Conservation (phyloP, 2,888 invertebrate genomes). For the Criorhina ranunculi region DNA sequence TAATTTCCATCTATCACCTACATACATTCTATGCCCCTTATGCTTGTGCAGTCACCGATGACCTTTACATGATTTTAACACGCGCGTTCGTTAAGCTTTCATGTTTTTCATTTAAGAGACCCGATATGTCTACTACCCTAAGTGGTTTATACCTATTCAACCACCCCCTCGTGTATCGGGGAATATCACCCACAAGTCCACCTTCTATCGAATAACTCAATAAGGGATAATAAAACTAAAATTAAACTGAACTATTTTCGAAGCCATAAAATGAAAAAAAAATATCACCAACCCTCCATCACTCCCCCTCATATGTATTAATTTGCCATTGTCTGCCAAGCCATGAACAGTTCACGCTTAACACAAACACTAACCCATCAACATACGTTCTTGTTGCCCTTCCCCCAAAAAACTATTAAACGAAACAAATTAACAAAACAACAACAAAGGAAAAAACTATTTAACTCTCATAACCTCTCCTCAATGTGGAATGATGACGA, state of each 20-base stretch:
- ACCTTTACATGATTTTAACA: too few species aligned
- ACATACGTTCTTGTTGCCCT: conserved; percentile 6
- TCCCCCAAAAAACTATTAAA: conserved; percentile 49
- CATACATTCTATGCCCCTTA: too few species aligned
- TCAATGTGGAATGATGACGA: too few species aligned
- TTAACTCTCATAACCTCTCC: conserved; percentile 41
- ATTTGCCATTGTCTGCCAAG: conserved; percentile 7
- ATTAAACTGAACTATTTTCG: conserved; percentile 37
- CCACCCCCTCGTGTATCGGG: neutral
- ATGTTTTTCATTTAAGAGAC: too few species aligned
- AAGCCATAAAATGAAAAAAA: conserved; percentile 32
- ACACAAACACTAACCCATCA: neutral
- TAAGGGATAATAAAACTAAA: conserved; percentile 33
- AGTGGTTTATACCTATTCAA: too few species aligned
- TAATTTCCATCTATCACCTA: too few species aligned
- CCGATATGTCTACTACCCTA: too few species aligned
- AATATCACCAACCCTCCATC: neutral
- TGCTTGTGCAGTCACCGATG: too few species aligned
- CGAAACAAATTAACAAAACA: conserved; percentile 60
- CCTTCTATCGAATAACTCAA: conserved; percentile 29
- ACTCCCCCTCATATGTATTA: too few species aligned
- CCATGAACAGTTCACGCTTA: conserved; percentile 12
- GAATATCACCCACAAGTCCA: conserved; percentile 27
- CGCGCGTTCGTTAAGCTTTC: too few species aligned
- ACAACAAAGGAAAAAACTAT: conserved; percentile 38